Evolutionary conservation across 2,113 vertebrate genomes (phyloP).

Genomic region (Saccopteryx bilineata): DNA sequence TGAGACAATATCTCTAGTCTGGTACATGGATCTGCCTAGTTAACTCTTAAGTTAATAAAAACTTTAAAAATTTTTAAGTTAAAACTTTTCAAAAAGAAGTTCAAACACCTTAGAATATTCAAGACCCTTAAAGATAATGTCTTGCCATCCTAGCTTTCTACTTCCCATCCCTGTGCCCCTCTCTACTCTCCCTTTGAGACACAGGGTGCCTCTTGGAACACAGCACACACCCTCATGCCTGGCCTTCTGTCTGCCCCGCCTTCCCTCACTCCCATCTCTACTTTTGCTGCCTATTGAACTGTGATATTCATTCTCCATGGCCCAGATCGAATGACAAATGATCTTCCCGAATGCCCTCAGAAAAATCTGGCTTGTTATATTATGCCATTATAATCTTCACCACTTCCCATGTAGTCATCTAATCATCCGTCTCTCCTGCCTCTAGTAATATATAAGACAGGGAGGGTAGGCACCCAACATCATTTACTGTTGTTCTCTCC

Average conservation of each 20-base stretch:
- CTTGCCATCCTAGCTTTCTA: background rate
- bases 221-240: accelerated
- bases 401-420: background rate
- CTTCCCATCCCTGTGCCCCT: background rate
- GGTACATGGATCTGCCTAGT: background rate
- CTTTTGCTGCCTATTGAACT: background rate
- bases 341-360: background rate
- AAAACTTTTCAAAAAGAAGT: background rate
- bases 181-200: background rate
- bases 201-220: background rate
- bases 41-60: background rate
- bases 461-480: background rate
- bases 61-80: background rate
- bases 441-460: background rate
- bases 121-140: background rate
- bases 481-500: background rate
- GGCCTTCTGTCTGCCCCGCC: background rate
- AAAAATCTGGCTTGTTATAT: background rate
- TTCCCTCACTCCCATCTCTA: background rate
- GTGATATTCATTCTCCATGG: background rate
- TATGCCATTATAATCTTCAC: background rate
- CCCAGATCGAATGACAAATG: background rate
- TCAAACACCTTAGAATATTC: background rate
- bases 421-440: background rate
- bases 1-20: background rate